Conservation (phyloP, 1,140 invertebrate species). For the Charaxes varanes region DNA sequence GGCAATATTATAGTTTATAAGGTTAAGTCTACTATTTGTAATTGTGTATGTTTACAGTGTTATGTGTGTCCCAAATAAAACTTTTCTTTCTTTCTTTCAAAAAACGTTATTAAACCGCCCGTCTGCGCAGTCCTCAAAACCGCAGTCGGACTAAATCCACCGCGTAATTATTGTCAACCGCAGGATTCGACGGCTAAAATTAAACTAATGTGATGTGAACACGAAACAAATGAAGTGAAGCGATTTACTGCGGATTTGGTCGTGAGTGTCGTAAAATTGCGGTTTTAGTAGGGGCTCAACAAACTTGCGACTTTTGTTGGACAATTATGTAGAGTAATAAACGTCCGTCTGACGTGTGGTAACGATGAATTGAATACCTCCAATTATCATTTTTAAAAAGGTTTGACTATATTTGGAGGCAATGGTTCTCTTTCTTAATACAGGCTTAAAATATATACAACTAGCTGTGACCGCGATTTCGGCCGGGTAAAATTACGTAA, state of each 20-base stretch:
- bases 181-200: constrained; percentile 43
- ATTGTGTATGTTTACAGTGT: no score
- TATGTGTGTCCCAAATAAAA: no score
- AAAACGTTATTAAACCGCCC: background rate
- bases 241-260: constrained; percentile 21
- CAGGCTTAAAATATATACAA: no score
- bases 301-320: constrained; percentile 4
- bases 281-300: constrained; percentile 14
- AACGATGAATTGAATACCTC: background rate
- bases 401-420: no score
- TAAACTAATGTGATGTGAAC: constrained; percentile 50
- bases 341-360: background rate
- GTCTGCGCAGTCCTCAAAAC: background rate
- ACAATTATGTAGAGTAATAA: background rate
- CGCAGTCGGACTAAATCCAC: constrained; percentile 31
- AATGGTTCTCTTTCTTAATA: no score
- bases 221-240: constrained; percentile 44
- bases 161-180: constrained; percentile 44
- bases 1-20: no score
- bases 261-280: constrained; percentile 27
- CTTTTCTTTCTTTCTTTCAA: background rate
- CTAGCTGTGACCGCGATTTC: no score
- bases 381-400: no score
- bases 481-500: no score
- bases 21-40: no score